Evolutionary conservation across 2,888 invertebrate species (phyloP).

Genomic region (Cephus spinipes): DNA sequence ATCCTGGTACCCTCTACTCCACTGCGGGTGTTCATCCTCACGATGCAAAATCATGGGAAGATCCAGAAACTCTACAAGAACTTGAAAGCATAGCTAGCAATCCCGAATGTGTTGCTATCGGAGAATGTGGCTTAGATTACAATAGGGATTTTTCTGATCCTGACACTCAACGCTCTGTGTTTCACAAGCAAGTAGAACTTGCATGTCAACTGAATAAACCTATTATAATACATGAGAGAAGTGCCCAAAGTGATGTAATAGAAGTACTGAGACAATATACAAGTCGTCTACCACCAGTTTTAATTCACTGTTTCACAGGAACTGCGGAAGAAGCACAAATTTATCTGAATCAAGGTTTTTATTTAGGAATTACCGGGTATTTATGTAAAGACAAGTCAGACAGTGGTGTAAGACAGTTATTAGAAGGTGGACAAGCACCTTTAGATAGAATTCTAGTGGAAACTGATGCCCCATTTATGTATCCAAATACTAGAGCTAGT

Average conservation of each 20-base stretch:
- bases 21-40: conserved; percentile 95
- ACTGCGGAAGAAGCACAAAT: conserved; percentile 84
- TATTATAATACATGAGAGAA: conserved; percentile 90
- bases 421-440: conserved; percentile 85
- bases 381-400: conserved; percentile 94
- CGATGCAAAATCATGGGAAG: conserved; percentile 91
- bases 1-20: conserved; percentile 90
- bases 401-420: conserved; percentile 85
- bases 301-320: conserved; percentile 93
- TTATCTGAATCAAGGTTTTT: conserved; percentile 88
- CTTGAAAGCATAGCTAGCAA: conserved; percentile 81
- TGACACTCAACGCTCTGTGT: conserved; percentile 85
- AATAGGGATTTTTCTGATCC: conserved; percentile 95
- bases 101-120: conserved; percentile 92
- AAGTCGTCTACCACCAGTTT: conserved; percentile 79
- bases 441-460: conserved; percentile 88
- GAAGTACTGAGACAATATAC: conserved; percentile 74
- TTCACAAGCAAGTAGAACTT: conserved; percentile 88
- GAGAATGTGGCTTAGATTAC: conserved; percentile 95
- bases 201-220: conserved; percentile 90
- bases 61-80: conserved; percentile 69
- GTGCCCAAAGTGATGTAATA: conserved; percentile 88
- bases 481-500: conserved; percentile 92
- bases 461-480: conserved; percentile 97
- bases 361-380: conserved; percentile 87